Conservation (phyloP, 2,113 vertebrate genomes). For the Rhegmatorhina hoffmannsi region DNA sequence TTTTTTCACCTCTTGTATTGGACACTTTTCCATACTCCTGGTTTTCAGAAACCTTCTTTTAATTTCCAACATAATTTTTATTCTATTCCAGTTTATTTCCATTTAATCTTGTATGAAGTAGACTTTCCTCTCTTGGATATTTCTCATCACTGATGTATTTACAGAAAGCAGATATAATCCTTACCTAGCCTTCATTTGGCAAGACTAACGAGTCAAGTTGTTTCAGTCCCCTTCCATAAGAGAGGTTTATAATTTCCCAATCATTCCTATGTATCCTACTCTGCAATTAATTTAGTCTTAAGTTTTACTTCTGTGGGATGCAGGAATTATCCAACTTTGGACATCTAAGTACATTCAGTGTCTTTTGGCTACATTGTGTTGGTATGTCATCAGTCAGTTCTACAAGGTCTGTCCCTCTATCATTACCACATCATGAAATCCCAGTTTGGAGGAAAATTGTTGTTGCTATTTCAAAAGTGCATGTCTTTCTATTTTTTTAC, state of each 20-base stretch:
- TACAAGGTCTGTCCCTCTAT: not conserved
- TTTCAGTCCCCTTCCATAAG: not conserved
- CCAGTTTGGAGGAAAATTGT: not conserved
- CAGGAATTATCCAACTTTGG: not conserved
- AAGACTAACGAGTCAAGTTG: not conserved
- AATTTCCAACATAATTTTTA: not conserved
- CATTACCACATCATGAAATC: not conserved
- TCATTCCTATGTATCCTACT: not conserved
- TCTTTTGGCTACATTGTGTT: not conserved
- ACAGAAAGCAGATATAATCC: not conserved
- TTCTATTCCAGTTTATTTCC: not conserved
- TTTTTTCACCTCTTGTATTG: not conserved
- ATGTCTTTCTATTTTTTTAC: not conserved
- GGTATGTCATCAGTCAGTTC: not conserved
- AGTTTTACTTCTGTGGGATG: not conserved
- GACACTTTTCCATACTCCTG: not conserved
- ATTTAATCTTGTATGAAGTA: not conserved
- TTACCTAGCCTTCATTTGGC: not conserved
- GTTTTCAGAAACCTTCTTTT: constrained; percentile 1
- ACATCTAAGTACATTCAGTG: not conserved
- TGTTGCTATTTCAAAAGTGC: not conserved
- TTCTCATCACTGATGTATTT: constrained; percentile 6
- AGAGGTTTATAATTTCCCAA: not conserved
- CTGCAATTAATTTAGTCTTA: not conserved
- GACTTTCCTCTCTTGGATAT: not conserved